Evolutionary conservation across 2,888 invertebrate genomes (phyloP).

Genomic region (Tenthredo distinguenda): DNA sequence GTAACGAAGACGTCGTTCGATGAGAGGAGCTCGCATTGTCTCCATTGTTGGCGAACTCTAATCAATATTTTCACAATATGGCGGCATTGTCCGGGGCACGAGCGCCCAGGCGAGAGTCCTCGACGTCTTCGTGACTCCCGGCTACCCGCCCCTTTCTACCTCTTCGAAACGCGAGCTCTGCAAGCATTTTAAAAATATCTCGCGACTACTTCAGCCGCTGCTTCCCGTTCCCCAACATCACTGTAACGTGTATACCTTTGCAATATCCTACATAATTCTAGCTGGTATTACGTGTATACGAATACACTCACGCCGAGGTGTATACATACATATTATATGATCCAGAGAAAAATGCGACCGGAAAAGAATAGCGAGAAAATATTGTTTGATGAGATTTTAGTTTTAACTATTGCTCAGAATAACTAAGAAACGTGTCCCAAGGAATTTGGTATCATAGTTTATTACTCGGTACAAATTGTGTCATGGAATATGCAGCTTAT

Average conservation of each 20-base stretch:
- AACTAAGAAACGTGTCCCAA: too few relatives aligned
- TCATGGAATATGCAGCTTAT: too few relatives aligned
- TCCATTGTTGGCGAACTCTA: constrained; percentile 76
- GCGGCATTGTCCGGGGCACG: constrained; percentile 75
- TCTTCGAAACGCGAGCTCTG: constrained; percentile 44
- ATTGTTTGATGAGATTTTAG: too few relatives aligned
- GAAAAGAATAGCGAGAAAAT: too few relatives aligned
- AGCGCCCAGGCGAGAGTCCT: constrained; percentile 65
- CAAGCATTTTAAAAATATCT: constrained; percentile 52
- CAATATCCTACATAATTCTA: not conserved
- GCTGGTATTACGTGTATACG: not conserved
- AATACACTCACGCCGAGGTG: not conserved
- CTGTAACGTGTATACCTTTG: not conserved
- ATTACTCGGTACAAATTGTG: too few relatives aligned
- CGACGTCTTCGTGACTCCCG: constrained; percentile 56
- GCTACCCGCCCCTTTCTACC: constrained; percentile 47
- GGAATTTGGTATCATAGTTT: too few relatives aligned
- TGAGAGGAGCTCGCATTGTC: constrained; percentile 68
- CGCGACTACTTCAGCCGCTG: constrained; percentile 18
- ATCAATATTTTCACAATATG: constrained; percentile 78
- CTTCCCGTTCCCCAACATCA: not conserved
- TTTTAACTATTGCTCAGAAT: too few relatives aligned
- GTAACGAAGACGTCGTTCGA: constrained; percentile 37
- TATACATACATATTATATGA: not conserved
- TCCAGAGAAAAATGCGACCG: not conserved